A percentile compares a stretch with the other conserved stretches of the same genome.
These are phyloP conservation scores for Sussaba pulchella DNA, from an alignment of 2,888 invertebrate species.

Conservation along the genomic window DNA sequence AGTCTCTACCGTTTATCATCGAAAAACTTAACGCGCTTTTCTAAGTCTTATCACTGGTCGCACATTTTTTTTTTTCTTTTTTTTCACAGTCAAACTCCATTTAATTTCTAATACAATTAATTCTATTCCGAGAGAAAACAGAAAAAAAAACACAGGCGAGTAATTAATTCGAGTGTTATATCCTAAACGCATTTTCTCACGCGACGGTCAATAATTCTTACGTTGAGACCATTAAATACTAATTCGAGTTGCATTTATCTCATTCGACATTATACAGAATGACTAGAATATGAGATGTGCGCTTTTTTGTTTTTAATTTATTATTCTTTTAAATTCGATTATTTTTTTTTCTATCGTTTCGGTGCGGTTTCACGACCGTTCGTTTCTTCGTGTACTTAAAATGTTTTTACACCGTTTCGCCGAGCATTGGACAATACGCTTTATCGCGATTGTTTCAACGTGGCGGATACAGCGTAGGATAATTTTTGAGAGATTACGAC, in stretches of 20 bases:
- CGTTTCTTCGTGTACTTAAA: constrained; percentile 16
- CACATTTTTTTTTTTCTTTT: too few relatives aligned
- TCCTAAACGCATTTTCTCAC: not conserved
- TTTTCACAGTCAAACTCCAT: not conserved
- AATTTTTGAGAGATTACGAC: constrained; percentile 15
- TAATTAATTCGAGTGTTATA: not conserved
- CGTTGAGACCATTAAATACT: constrained; percentile 49
- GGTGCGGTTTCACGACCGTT: constrained; percentile 5
- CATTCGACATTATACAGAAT: constrained; percentile 65
- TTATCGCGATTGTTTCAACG: constrained; percentile 16
- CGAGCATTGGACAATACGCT: not conserved
- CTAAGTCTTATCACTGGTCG: not conserved
- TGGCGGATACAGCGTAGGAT: constrained; percentile 3
- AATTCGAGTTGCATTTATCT: constrained; percentile 25
- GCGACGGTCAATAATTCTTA: constrained; percentile 11
- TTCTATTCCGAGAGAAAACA: not conserved
- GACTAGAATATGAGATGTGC: constrained; percentile 75
- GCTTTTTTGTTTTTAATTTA: constrained; percentile 47
- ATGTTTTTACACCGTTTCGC: not conserved
- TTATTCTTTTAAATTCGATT: too few relatives aligned
- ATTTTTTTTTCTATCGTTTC: constrained; percentile 21
- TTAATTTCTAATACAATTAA: not conserved
- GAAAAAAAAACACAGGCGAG: too few relatives aligned
- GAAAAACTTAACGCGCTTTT: constrained; percentile 31
- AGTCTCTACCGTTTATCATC: constrained; percentile 4